These are phyloP conservation scores for Hippasteria phrygiana DNA, from an alignment of 53 echinoderm and acorn worm species.

Conservation along the genomic window DNA sequence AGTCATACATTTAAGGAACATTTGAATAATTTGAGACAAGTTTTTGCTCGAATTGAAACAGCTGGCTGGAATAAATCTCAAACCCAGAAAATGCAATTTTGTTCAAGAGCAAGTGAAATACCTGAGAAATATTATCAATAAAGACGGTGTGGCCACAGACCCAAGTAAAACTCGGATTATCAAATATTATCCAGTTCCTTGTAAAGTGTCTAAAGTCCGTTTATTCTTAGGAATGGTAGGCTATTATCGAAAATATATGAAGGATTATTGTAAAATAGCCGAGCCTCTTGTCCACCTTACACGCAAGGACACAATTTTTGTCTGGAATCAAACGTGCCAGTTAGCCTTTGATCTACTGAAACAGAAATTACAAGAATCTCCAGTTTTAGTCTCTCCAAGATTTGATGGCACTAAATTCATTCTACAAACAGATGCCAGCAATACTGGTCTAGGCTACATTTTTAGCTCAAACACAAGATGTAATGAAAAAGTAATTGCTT, in stretches of 20 bases:
- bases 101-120: conserved; percentile 42
- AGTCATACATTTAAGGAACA: conserved; percentile 46
- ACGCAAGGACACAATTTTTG: neutral
- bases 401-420: conserved; percentile 36
- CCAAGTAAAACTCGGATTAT: conserved; percentile 16
- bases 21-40: conserved; percentile 36
- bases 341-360: neutral
- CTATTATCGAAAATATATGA: conserved; percentile 33
- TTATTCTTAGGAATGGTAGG: conserved; percentile 1
- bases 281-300: conserved; percentile 9
- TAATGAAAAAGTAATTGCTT: no score
- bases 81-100: conserved; percentile 21
- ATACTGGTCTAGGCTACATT: no score
- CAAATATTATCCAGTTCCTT: conserved; percentile 9
- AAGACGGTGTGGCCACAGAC: conserved; percentile 32
- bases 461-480: no score
- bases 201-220: conserved; percentile 22
- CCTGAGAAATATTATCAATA: conserved; percentile 21
- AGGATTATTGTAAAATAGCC: conserved; percentile 16
- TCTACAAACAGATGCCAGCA: no score
- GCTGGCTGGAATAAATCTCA: conserved; percentile 47
- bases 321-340: neutral
- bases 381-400: conserved; percentile 9
- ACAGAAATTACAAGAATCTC: conserved; percentile 5
- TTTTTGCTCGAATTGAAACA: conserved; percentile 21